Conservation (phyloP, 2,797 vertebrate species). For the Acanthopagrus latus region DNA sequence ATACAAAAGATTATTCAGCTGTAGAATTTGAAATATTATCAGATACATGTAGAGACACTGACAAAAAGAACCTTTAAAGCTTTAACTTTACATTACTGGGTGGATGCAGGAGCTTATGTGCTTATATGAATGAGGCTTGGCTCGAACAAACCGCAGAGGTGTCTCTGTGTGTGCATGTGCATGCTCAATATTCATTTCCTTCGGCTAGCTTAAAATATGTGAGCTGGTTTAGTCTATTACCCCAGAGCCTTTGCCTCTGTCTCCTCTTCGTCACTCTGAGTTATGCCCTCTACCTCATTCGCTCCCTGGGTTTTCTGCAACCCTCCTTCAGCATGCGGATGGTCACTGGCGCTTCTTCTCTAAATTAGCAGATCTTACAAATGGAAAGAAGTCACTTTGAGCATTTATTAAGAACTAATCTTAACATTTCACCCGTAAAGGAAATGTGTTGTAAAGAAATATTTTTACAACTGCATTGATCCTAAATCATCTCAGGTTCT, state of each 20-base stretch:
- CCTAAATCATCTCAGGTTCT: too few relatives aligned
- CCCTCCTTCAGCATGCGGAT: slow-evolving; percentile 32
- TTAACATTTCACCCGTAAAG: not conserved
- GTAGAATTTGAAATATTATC: not conserved
- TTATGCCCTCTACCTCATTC: not conserved
- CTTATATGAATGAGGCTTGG: not conserved
- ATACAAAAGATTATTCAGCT: not conserved
- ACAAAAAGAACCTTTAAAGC: not conserved
- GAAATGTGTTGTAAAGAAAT: not conserved
- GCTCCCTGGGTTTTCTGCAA: not conserved
- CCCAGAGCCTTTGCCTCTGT: not conserved
- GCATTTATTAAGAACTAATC: not conserved
- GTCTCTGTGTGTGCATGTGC: not conserved
- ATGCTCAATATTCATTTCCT: not conserved
- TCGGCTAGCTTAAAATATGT: not conserved
- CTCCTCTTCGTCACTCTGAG: not conserved
- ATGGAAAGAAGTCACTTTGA: not conserved
- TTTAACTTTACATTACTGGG: not conserved
- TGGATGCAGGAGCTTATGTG: not conserved
- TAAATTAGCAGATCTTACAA: slow-evolving; percentile 11
- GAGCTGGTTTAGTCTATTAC: not conserved
- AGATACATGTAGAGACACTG: not conserved
- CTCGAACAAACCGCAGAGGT: slow-evolving; percentile 3
- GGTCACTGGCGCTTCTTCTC: not conserved
- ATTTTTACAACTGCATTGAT: too few relatives aligned